Evolutionary conservation across 2,113 vertebrate genomes (phyloP), one percentile per base, ranked within the genome.

Genomic region (Chamaetylas fuelleborni): DNA sequence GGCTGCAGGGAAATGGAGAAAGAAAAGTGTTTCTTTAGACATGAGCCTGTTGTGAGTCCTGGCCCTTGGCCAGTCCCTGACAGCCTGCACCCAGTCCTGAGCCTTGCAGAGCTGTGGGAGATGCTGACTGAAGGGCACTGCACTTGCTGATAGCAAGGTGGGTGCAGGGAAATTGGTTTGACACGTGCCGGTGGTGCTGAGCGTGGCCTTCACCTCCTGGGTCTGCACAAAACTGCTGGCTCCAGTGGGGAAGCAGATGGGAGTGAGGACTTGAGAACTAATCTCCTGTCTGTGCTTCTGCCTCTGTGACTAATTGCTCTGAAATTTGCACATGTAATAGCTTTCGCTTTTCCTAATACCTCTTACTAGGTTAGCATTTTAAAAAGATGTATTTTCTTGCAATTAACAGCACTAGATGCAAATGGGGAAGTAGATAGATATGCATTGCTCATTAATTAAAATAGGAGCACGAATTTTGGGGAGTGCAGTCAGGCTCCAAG

Each of bases 271-370:
- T 76, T n/a, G 40, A 80, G 88, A 69, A 76, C 78, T 90, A 76
- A 93, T 82, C 86, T 90, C 42, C 54, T 42, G 71, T 82, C 93
- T 92, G 71, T 80, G 92, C 88, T 90, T 64, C 88, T 93, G 85
- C 96, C 58, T 94, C 88, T 57, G 66, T 94, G 90, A 93, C 95
- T 78, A 91, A 71, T 85, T 85, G 69, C 64, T 64, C 86, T 80
- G 51, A 95, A 94, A 85, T 83, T 64, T 73, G 78, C 54, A 64
- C 71, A 36, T 25, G 26, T 93, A 86, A 82, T 72, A 69, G 69
- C 77, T 86, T 87, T 77, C 5, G 1, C 61, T 73, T 61, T 65
- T 57, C 89, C 84, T 92, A 94, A 94, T 93, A 84, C 84, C 73
- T 76, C 66, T 95, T 79, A 81, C 65, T 62, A 66, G 78, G 67